These are phyloP conservation scores for Synanthedon vespiformis DNA, from an alignment of 2,888 invertebrate species.

Conservation along the genomic window DNA sequence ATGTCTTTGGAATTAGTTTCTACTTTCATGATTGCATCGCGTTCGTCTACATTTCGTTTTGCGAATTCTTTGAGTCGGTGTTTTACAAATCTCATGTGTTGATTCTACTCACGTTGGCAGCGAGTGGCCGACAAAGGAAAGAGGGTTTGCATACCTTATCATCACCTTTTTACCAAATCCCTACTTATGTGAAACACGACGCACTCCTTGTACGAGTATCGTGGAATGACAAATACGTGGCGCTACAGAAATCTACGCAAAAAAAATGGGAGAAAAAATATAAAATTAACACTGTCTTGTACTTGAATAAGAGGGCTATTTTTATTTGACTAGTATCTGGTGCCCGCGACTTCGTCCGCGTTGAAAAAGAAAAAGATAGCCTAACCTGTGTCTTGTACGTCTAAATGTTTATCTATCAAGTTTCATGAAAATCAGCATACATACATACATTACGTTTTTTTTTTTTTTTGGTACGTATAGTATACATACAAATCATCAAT, in stretches of 20 bases:
- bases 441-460: too few species aligned
- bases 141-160: slow-evolving; percentile 69
- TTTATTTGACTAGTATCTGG: too few species aligned
- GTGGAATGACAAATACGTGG: slow-evolving; percentile 52
- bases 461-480: too few species aligned
- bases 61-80: slow-evolving; percentile 42
- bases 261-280: not conserved
- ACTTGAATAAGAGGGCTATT: not conserved
- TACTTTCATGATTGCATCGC: slow-evolving; percentile 37
- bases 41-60: slow-evolving; percentile 34
- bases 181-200: slow-evolving; percentile 62
- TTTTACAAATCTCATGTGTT: slow-evolving; percentile 43
- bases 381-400: too few species aligned
- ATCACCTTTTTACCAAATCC: slow-evolving; percentile 66
- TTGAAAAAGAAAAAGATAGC: too few species aligned
- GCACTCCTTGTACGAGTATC: slow-evolving; percentile 31
- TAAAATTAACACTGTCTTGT: not conserved
- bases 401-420: too few species aligned
- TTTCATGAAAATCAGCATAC: too few species aligned
- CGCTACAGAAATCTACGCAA: slow-evolving; percentile 20
- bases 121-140: slow-evolving; percentile 68
- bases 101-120: slow-evolving; percentile 63
- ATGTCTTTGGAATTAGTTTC: slow-evolving; percentile 32
- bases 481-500: too few species aligned
- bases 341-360: too few species aligned